Evolutionary conservation across 2,888 invertebrate species (phyloP), one percentile per base, ranked within the genome.

Genomic region (Meta bourneti): DNA sequence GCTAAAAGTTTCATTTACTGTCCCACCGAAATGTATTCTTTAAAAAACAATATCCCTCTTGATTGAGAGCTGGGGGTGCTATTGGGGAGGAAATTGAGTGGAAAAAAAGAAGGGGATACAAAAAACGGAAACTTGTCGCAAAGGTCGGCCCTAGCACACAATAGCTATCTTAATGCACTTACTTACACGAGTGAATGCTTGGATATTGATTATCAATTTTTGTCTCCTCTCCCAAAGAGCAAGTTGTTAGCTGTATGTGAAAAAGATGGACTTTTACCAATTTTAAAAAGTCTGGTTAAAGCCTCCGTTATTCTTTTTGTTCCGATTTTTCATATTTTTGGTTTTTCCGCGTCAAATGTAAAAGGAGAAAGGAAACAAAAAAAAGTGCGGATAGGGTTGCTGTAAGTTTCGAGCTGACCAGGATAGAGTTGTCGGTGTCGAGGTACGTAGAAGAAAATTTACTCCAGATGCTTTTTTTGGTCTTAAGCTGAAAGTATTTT

Each of bases 131-230:
- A 87, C 48, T 82, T 87, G 81, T 87, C 82, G 78, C 82, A 81
- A 80, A 87, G 74, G 82, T 79, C 70, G 71, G 61, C 20, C 52
- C 69, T 61, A 61, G 87, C 80, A 82, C 72, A 91, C 87, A 91
- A 88, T 91, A 88, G 91, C 72, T 81, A 83, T 91, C 69, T 80
- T 91, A 88, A 88, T 84, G 83, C 91, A 91, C 90, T 90, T 89
- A 83, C 89, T 90, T 90, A 84, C 79, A 86, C 74, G 77, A 90
- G 81, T 74, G 88, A 91, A 87, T 74, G 87, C 70, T 71, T 51
- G 69, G 83, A 72, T 91, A 88, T 91, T 91, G 88, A 91, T 88
- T 88, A 91, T 91, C 91, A 83, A 88, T 87, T 91, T 91, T 91
- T 88, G 83, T 84, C 91, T 84, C 54, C 75, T 88, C 71, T 54